phyloP scores from a whole-genome alignment of 2,113 vertebrate genomes.

The human region DNA sequence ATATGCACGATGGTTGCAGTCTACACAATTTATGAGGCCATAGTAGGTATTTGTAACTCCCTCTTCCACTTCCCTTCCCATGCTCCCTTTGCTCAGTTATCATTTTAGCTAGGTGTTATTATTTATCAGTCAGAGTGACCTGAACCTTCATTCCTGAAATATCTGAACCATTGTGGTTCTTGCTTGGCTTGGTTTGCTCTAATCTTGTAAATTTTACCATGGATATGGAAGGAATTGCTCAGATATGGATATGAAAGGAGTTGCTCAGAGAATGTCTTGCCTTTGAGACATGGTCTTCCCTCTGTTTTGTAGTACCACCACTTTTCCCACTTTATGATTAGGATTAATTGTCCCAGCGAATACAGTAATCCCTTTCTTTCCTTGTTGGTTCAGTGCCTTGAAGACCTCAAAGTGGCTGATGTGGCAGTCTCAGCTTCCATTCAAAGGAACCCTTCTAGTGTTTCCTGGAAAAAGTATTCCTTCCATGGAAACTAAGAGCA shows the following conservation, averaged over 20 bases:
- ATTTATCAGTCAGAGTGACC: neutral
- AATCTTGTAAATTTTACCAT: neutral
- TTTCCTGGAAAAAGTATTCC: neutral
- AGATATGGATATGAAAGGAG: neutral
- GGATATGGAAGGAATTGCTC: neutral
- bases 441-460: neutral
- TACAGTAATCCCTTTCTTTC: neutral
- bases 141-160: neutral
- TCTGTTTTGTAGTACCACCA: neutral
- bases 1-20: neutral
- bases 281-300: neutral
- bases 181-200: neutral
- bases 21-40: neutral
- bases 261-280: neutral
- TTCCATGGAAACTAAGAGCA: neutral
- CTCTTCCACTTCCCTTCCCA: neutral
- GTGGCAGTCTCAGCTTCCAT: neutral
- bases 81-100: neutral
- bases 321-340: neutral
- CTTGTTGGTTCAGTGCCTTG: neutral
- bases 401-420: neutral
- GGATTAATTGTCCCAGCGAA: neutral
- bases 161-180: neutral
- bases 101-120: neutral
- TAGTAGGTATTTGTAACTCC: neutral